These are phyloP conservation scores for Meganola albula DNA, from an alignment of 2,888 invertebrate species.

Conservation along the genomic window DNA sequence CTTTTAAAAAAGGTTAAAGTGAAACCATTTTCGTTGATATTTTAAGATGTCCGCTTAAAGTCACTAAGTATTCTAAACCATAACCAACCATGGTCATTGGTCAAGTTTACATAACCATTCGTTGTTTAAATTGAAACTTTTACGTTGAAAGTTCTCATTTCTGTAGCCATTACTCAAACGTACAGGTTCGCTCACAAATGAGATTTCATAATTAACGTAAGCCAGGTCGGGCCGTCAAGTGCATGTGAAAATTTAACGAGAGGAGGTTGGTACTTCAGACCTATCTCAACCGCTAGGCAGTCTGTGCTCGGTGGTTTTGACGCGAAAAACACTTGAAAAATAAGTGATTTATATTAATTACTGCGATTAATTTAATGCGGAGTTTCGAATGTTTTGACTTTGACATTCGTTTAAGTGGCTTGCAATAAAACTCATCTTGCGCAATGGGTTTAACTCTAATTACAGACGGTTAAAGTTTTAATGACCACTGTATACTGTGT, in stretches of 20 bases:
- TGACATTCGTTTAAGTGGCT: too few species aligned
- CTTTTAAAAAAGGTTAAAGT: too few species aligned
- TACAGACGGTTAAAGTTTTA: too few species aligned
- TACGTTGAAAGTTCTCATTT: slow-evolving; percentile 58
- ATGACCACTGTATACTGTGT: too few species aligned
- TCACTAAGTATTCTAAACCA: too few species aligned
- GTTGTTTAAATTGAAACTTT: slow-evolving; percentile 55
- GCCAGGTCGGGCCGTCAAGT: slow-evolving; percentile 71
- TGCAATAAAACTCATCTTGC: too few species aligned
- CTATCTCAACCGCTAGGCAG: slow-evolving; percentile 53
- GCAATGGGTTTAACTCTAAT: too few species aligned
- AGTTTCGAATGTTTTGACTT: too few species aligned
- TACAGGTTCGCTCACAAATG: slow-evolving; percentile 68
- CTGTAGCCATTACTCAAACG: slow-evolving; percentile 67
- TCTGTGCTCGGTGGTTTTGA: slow-evolving; percentile 46
- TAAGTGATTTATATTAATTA: slow-evolving; percentile 37
- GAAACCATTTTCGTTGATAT: too few species aligned
- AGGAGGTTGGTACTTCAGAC: slow-evolving; percentile 44
- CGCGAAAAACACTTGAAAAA: slow-evolving; percentile 46
- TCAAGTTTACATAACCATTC: too few species aligned
- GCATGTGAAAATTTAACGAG: slow-evolving; percentile 77
- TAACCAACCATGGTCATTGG: too few species aligned
- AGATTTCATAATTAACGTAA: slow-evolving; percentile 77
- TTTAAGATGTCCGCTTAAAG: too few species aligned
- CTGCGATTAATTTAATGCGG: slow-evolving; percentile 35